Evolutionary conservation across 2,797 vertebrate genomes (phyloP).

Genomic region (Triplophysa yarkandensis): DNA sequence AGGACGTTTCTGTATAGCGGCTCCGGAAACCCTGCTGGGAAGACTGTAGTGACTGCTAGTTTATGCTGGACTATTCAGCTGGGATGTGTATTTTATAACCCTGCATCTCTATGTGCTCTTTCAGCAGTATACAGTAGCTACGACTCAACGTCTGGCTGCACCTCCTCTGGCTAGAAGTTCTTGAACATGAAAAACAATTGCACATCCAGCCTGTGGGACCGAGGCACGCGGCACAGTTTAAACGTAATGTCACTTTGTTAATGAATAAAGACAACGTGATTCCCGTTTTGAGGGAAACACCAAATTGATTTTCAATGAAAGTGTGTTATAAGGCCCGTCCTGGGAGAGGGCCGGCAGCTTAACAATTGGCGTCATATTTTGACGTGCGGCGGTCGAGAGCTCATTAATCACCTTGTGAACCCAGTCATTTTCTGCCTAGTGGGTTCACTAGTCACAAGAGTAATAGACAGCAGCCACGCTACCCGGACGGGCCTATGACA

Average conservation of each 20-base stretch:
- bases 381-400: conserved; percentile 70
- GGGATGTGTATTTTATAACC: neutral
- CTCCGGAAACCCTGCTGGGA: neutral
- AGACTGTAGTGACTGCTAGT: neutral
- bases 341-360: conserved; percentile 62
- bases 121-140: conserved; percentile 5
- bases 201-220: conserved; percentile 51
- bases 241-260: conserved; percentile 54
- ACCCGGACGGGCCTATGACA: conserved; percentile 70
- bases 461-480: conserved; percentile 71
- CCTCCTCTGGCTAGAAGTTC: conserved; percentile 39
- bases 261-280: conserved; percentile 58
- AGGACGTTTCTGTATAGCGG: neutral
- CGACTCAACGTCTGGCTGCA: conserved; percentile 4
- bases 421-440: conserved; percentile 74
- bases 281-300: conserved; percentile 59
- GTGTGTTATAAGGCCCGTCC: conserved; percentile 55
- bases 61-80: neutral
- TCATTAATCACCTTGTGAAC: conserved; percentile 82
- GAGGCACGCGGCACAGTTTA: conserved; percentile 47
- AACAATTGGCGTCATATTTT: conserved; percentile 73
- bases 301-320: conserved; percentile 72
- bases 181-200: conserved; percentile 42
- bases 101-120: conserved; percentile 5
- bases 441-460: conserved; percentile 73